Conservation (phyloP, 2,888 invertebrate species). For the Tetropium fuscum region DNA sequence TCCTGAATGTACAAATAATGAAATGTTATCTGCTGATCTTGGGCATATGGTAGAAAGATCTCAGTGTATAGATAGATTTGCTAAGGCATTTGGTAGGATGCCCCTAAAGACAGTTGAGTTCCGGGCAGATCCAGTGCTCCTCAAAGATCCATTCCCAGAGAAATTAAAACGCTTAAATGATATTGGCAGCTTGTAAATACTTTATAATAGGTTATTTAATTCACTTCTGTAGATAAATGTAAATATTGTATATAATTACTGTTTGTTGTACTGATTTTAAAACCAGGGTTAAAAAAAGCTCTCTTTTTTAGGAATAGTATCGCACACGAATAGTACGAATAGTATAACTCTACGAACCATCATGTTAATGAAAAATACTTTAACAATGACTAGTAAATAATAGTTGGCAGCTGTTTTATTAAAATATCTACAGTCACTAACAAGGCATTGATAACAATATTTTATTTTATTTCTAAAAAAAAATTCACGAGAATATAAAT, state of each 20-base stretch:
- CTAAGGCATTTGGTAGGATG: slow-evolving; percentile 86
- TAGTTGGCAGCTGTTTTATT: no score
- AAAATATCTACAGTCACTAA: no score
- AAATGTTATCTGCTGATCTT: slow-evolving; percentile 93
- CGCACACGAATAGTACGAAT: no score
- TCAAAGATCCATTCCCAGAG: slow-evolving; percentile 86
- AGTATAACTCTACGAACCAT: no score
- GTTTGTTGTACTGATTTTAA: slow-evolving; percentile 49
- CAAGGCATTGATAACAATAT: no score
- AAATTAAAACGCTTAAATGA: slow-evolving; percentile 89
- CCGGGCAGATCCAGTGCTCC: slow-evolving; percentile 94
- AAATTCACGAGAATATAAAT: no score
- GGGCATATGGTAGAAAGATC: slow-evolving; percentile 95
- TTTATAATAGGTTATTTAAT: slow-evolving; percentile 27
- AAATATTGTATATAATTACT: slow-evolving; percentile 46
- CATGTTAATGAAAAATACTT: no score
- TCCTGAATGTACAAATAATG: slow-evolving; percentile 92
- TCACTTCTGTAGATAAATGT: slow-evolving; percentile 49
- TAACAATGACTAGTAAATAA: no score
- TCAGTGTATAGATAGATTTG: slow-evolving; percentile 84
- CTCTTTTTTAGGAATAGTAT: no score
- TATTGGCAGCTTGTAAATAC: slow-evolving; percentile 84
- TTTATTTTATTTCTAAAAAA: no score
- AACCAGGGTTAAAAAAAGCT: slow-evolving; percentile 50
- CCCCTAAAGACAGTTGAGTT: slow-evolving; percentile 91